Evolutionary conservation across 1,140 invertebrate species (phyloP).

Genomic region (Caerostris extrusa): DNA sequence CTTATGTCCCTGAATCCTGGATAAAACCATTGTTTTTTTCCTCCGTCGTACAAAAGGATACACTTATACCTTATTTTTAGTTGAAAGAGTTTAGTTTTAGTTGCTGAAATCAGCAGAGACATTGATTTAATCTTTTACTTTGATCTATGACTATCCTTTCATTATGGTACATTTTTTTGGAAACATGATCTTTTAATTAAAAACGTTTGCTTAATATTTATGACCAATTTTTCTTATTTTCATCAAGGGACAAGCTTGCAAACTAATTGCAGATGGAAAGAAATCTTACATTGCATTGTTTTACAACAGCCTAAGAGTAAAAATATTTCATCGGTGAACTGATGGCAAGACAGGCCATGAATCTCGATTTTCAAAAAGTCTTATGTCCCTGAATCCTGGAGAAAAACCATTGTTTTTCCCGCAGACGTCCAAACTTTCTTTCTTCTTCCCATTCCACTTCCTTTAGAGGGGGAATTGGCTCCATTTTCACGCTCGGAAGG

Average conservation of each 20-base stretch:
- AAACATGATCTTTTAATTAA: no score
- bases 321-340: constrained; percentile 16
- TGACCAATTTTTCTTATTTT: no score
- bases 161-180: no score
- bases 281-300: not conserved
- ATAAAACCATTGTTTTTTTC: constrained; percentile 45
- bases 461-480: constrained; percentile 48
- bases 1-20: not conserved
- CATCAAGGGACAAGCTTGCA: no score
- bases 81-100: no score
- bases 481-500: constrained; percentile 57
- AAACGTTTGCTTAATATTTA: no score
- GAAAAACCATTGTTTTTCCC: constrained; percentile 39
- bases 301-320: not conserved
- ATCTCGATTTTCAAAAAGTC: not conserved
- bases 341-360: not conserved
- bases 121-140: no score
- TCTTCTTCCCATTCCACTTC: constrained; percentile 7
- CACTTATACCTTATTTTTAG: no score
- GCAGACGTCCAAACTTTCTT: not conserved
- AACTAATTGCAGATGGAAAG: not conserved
- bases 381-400: not conserved
- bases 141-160: no score
- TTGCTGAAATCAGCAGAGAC: no score
- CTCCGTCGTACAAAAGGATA: not conserved